phyloP scores from a whole-genome alignment of 35 echinoderm and acorn worm genomes.

The Apostichopus parvimensis region DNA sequence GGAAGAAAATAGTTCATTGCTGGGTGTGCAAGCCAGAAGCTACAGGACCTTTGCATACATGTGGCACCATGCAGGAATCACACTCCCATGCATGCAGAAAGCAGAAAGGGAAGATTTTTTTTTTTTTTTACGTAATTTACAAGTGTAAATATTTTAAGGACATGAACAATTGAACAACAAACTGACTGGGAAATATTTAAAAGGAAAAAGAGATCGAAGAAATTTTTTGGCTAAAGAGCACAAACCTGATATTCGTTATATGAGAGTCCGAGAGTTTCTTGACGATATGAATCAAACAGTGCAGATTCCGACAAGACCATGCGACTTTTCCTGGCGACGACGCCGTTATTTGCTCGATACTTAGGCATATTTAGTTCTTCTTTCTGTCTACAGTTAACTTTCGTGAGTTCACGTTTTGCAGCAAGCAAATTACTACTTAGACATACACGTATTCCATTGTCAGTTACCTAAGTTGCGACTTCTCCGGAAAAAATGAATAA shows the following conservation, averaged over 20 bases:
- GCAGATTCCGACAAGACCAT: slow-evolving; percentile 19
- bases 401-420: too few species aligned
- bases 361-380: slow-evolving; percentile 1
- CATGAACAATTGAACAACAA: background rate
- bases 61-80: too few species aligned
- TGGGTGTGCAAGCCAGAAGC: too few species aligned
- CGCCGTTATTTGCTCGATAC: background rate
- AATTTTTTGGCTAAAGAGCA: background rate
- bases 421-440: too few species aligned
- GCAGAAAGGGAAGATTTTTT: too few species aligned
- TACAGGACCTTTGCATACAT: too few species aligned
- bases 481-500: too few species aligned
- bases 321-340: slow-evolving; percentile 17
- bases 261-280: background rate
- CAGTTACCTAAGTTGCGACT: background rate
- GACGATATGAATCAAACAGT: slow-evolving; percentile 37
- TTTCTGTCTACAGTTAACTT: background rate
- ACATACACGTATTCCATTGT: background rate
- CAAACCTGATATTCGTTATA: slow-evolving; percentile 45
- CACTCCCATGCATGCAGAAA: too few species aligned
- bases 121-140: too few species aligned
- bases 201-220: background rate
- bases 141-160: too few species aligned
- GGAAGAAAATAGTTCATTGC: too few species aligned
- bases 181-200: background rate